These are phyloP conservation scores for Ochotona princeps DNA, from an alignment of 2,113 vertebrate species.

Conservation along the genomic window DNA sequence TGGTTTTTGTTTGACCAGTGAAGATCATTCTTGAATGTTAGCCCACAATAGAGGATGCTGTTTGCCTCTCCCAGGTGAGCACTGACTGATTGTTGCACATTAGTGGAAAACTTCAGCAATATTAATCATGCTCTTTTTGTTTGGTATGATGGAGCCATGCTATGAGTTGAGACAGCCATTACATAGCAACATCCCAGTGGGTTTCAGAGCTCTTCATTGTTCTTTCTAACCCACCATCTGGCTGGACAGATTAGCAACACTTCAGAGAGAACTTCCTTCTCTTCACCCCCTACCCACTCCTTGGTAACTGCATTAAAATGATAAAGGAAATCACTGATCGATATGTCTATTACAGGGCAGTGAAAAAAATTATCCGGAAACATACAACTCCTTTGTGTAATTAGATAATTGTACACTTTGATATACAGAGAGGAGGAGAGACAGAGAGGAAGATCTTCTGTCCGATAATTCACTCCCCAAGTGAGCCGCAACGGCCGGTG, in stretches of 20 bases:
- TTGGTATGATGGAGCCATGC: neutral
- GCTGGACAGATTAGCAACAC: constrained; percentile 32
- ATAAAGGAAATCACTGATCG: constrained; percentile 55
- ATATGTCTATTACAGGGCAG: constrained; percentile 25
- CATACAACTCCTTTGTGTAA: constrained; percentile 37
- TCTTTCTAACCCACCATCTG: neutral
- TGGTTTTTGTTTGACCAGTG: neutral
- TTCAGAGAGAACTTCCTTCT: constrained; percentile 33
- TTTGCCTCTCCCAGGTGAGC: constrained; percentile 17
- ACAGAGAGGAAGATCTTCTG: too few relatives aligned
- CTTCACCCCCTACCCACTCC: neutral
- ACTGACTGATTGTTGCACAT: neutral
- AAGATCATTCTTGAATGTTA: neutral
- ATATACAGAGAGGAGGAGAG: too few relatives aligned
- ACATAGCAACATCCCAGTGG: neutral
- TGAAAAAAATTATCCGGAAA: constrained; percentile 54
- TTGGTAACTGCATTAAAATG: constrained; percentile 37
- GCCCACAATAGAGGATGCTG: neutral
- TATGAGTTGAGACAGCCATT: neutral
- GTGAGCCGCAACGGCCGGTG: too few relatives aligned
- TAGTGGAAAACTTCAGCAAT: neutral
- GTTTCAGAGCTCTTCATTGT: neutral
- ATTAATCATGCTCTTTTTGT: constrained; percentile 21
- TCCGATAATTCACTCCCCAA: too few relatives aligned
- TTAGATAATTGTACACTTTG: constrained; percentile 46